Evolutionary conservation across 1,140 invertebrate species (phyloP).

Genomic region (Gryon sp.): DNA sequence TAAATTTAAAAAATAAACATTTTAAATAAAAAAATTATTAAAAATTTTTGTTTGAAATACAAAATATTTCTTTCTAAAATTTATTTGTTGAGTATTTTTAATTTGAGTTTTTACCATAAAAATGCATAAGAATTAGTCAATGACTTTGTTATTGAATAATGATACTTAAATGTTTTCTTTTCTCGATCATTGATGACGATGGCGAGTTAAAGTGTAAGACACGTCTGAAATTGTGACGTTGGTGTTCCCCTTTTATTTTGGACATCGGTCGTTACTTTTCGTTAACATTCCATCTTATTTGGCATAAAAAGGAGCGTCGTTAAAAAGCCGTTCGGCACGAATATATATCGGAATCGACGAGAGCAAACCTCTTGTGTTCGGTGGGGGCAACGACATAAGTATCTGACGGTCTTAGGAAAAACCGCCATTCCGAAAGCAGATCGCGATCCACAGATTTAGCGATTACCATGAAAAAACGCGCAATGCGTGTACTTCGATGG

Average conservation of each 20-base stretch:
- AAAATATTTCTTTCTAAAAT: too few relatives aligned
- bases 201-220: too few relatives aligned
- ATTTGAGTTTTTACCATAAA: too few relatives aligned
- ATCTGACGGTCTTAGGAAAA: slow-evolving; percentile 76
- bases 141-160: too few relatives aligned
- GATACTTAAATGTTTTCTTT: too few relatives aligned
- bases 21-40: too few relatives aligned
- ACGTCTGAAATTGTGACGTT: not conserved
- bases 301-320: slow-evolving; percentile 20
- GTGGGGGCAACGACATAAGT: slow-evolving; percentile 76
- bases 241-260: not conserved
- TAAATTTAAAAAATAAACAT: too few relatives aligned
- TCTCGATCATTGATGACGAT: too few relatives aligned
- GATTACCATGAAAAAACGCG: slow-evolving; percentile 65
- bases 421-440: slow-evolving; percentile 75
- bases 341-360: slow-evolving; percentile 35
- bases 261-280: slow-evolving; percentile 8
- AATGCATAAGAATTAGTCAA: too few relatives aligned
- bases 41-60: too few relatives aligned
- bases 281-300: slow-evolving; percentile 14
- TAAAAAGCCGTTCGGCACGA: slow-evolving; percentile 26
- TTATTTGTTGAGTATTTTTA: too few relatives aligned
- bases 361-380: slow-evolving; percentile 34
- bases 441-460: slow-evolving; percentile 71
- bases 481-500: slow-evolving; percentile 52